Base-by-base conservation (phyloP, 2,113 vertebrate genomes). In the Phrynocephalus versicolor region DNA sequence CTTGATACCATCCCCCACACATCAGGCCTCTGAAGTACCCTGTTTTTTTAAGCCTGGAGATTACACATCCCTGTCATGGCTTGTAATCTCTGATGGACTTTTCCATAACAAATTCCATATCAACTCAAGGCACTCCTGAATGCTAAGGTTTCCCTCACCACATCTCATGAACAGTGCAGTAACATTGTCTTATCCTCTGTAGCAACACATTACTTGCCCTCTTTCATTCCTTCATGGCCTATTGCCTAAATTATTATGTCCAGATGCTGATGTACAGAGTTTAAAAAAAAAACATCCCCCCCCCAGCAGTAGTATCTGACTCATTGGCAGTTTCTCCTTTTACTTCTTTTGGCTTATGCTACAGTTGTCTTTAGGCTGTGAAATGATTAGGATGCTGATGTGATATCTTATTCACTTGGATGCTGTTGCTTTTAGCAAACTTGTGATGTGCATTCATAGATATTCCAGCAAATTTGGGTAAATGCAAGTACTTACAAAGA, bases 341-440 rank as follows among this genome's bases (percentile, higher is more conserved):
- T 55, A 91, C 81, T 88, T 92, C 74, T 85, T 81, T 89, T 95
- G 93, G 90, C 94, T 94, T 78, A 57, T 80, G 16, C 39, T 90
- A 74, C 86, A 89, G 82, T 92, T 95, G 87, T 95, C 94, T 96
- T 92, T 93, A 91, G 93, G 93, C 95, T 93, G 88, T 94, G 89
- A 94, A 95, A 87, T 90, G 65, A 94, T 94, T 93, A 94, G 85
- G 89, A 81, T 93, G 92, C 90, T 90, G 92, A 90, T 93, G 88
- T 93, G 93, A 94, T 93, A 88, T 92, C 92, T 96, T 94, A 95
- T 73, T 95, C 89, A 92, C 86, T 90, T 80, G 87, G 89, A 89
- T 88, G 85, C n/a, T 39, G 76, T 84, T 88, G n/a, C 77, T 94
- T 89, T 94, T 82, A 93, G 64, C 57, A 91, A 92, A 92, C 79